Evolutionary conservation across 2,113 vertebrate species (phyloP).

Genomic region (Oreochromis tanganicae): DNA sequence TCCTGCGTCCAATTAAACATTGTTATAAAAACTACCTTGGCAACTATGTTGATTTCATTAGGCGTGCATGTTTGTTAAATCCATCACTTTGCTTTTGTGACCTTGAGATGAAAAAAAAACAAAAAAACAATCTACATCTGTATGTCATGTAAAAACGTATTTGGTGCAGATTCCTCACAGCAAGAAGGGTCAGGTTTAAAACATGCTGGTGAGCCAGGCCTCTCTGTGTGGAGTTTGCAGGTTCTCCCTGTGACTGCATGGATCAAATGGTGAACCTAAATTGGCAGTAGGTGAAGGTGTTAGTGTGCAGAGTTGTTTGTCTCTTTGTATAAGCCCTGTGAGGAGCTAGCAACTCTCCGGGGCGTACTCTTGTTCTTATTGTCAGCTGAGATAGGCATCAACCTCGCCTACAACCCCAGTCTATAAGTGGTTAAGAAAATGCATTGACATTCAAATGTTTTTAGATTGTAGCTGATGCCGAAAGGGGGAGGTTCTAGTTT

Average conservation of each 20-base stretch:
- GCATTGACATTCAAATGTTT: neutral
- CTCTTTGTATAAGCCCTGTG: neutral
- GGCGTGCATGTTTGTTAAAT: neutral
- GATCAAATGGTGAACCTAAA: neutral
- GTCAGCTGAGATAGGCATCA: neutral
- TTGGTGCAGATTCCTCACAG: neutral
- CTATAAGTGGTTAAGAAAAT: neutral
- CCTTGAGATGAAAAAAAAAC: neutral
- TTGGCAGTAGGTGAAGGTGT: neutral
- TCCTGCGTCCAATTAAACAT: neutral
- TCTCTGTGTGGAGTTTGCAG: neutral
- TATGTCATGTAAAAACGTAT: neutral
- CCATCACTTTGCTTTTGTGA: neutral
- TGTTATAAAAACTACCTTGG: neutral
- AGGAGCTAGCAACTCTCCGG: neutral
- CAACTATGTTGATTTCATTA: neutral
- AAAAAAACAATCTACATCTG: neutral
- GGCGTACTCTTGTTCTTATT: neutral
- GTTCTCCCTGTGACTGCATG: neutral
- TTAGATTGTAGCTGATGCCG: neutral
- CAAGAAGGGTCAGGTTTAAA: neutral
- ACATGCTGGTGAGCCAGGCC: neutral
- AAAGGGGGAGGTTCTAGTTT: neutral
- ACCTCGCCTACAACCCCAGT: neutral
- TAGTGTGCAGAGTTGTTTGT: neutral